Conservation (phyloP, 2,888 invertebrate genomes). For the Himalopsyche kuldschensis region DNA sequence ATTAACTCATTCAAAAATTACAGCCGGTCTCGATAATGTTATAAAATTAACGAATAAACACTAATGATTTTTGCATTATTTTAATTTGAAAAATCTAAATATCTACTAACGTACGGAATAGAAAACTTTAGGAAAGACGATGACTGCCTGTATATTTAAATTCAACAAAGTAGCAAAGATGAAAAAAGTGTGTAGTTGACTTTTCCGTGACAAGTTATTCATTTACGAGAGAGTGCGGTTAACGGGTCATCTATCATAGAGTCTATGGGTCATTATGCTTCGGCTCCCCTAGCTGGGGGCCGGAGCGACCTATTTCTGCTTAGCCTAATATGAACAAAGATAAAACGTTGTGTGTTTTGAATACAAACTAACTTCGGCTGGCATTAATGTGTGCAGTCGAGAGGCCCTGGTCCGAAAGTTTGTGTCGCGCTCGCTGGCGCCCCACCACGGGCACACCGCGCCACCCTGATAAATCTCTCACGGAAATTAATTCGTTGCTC, state of each 20-base stretch:
- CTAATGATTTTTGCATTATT: too few species aligned
- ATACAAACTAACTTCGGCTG: conserved; percentile 14
- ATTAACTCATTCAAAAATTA: too few species aligned
- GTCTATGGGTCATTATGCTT: conserved; percentile 19
- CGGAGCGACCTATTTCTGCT: conserved; percentile 17
- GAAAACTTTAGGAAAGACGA: too few species aligned
- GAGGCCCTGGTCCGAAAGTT: neutral
- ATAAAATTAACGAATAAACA: too few species aligned
- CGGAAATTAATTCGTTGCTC: conserved; percentile 25
- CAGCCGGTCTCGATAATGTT: too few species aligned
- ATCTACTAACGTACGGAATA: too few species aligned
- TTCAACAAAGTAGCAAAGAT: too few species aligned
- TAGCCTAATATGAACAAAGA: conserved; percentile 26
- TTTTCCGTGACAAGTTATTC: neutral
- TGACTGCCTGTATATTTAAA: too few species aligned
- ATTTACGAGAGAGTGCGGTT: conserved; percentile 5
- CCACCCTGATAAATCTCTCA: conserved; percentile 18
- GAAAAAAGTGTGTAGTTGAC: neutral
- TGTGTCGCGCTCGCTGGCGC: neutral
- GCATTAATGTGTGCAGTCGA: conserved; percentile 12
- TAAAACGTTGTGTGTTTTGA: conserved; percentile 21
- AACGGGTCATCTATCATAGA: conserved; percentile 12
- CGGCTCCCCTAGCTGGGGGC: conserved; percentile 2
- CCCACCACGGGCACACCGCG: neutral
- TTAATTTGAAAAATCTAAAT: too few species aligned